phyloP scores from a whole-genome alignment of 1,140 invertebrate species.

The Drosophila nebulosa region DNA sequence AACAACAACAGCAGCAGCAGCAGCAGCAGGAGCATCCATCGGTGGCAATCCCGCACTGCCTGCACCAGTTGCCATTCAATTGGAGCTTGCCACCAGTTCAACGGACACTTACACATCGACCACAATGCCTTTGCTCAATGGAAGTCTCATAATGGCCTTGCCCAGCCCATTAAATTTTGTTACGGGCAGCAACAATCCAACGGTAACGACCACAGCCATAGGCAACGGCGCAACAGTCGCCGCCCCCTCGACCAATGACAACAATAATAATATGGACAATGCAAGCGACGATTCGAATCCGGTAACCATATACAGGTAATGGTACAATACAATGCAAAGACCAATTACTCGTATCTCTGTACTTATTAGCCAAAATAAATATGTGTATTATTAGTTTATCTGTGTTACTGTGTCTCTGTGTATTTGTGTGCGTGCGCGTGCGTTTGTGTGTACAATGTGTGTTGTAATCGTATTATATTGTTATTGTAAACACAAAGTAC shows the following conservation, averaged over 20 bases:
- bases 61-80: slow-evolving; percentile 7
- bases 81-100: neutral
- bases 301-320: slow-evolving; percentile 90
- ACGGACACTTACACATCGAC: slow-evolving; percentile 10
- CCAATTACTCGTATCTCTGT: no score
- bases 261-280: slow-evolving; percentile 87
- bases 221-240: slow-evolving; percentile 33
- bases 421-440: neutral
- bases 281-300: slow-evolving; percentile 90
- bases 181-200: slow-evolving; percentile 46
- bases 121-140: slow-evolving; percentile 29
- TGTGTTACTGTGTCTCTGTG: neutral
- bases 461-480: neutral
- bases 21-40: neutral
- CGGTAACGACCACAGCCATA: slow-evolving; percentile 15
- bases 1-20: neutral
- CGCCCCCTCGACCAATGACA: slow-evolving; percentile 75
- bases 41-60: neutral
- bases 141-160: slow-evolving; percentile 48
- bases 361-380: no score
- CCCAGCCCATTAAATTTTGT: slow-evolving; percentile 58
- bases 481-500: neutral
- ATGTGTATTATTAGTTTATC: no score
- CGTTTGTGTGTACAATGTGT: neutral
- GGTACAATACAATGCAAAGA: neutral